phyloP scores from a whole-genome alignment of 2,888 invertebrate species.

The Heteromurus nitidus region DNA sequence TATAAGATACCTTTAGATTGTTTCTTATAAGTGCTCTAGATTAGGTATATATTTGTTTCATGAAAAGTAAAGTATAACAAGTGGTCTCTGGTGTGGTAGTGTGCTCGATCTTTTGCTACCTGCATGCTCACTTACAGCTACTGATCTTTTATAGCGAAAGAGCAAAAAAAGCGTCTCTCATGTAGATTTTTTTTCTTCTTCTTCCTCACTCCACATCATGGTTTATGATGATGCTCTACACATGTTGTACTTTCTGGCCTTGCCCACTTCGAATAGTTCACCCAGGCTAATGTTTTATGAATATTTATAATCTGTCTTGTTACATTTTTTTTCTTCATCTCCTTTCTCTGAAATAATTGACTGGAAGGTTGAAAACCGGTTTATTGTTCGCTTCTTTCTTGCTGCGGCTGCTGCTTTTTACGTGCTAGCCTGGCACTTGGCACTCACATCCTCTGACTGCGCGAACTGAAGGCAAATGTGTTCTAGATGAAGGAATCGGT shows the following conservation, averaged over 20 bases:
- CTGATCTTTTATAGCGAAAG: conserved; percentile 19
- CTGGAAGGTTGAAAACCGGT: conserved; percentile 73
- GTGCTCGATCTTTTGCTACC: too few relatives aligned
- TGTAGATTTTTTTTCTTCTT: conserved; percentile 13
- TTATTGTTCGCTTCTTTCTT: conserved; percentile 39
- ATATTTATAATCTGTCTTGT: conserved; percentile 73
- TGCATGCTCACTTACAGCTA: conserved; percentile 13
- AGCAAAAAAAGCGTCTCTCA: too few relatives aligned
- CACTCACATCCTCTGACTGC: background rate
- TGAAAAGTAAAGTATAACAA: background rate
- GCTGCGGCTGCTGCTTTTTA: background rate
- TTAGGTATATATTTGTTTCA: conserved; percentile 15
- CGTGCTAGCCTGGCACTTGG: background rate
- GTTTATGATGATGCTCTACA: conserved; percentile 56
- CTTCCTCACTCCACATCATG: conserved; percentile 4
- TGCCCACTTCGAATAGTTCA: conserved; percentile 73
- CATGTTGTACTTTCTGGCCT: conserved; percentile 67
- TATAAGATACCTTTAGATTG: background rate
- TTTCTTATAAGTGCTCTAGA: conserved; percentile 25
- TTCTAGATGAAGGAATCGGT: conserved; percentile 72
- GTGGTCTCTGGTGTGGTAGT: background rate
- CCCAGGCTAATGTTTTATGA: conserved; percentile 72
- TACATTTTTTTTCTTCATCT: conserved; percentile 62
- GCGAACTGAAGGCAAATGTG: too few relatives aligned
- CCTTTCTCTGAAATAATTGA: conserved; percentile 71